phyloP scores from a whole-genome alignment of 2,888 invertebrate species.

The Lamellibrachia satsuma region DNA sequence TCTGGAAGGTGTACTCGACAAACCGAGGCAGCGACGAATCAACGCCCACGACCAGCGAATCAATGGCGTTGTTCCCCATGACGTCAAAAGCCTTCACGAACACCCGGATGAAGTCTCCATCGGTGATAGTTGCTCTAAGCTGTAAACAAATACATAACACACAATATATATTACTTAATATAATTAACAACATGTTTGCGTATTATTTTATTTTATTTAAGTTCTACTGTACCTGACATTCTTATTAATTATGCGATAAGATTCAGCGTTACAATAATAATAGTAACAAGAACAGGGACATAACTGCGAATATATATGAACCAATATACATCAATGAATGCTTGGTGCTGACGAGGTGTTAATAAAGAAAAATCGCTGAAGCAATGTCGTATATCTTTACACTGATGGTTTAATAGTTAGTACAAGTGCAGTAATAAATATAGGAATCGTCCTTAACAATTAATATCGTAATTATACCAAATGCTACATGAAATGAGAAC shows the following conservation, averaged over 20 bases:
- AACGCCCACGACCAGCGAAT: constrained; percentile 3
- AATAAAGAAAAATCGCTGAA: background rate
- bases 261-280: background rate
- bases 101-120: background rate
- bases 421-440: too few relatives aligned
- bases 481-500: too few relatives aligned
- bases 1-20: background rate
- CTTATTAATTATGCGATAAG: background rate
- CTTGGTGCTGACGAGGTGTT: background rate
- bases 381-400: background rate
- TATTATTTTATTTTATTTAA: too few relatives aligned
- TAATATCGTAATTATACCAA: too few relatives aligned
- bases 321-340: background rate
- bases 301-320: background rate
- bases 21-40: background rate
- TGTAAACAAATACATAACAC: background rate
- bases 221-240: too few relatives aligned
- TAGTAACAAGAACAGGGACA: background rate
- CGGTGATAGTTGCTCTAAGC: background rate
- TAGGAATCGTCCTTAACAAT: too few relatives aligned
- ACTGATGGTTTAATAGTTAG: too few relatives aligned
- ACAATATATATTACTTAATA: background rate
- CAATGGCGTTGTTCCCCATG: background rate
- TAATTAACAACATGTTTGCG: background rate
- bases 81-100: background rate